Base-by-base conservation (phyloP, 2,888 invertebrate genomes). In the Rhingia rostrata region DNA sequence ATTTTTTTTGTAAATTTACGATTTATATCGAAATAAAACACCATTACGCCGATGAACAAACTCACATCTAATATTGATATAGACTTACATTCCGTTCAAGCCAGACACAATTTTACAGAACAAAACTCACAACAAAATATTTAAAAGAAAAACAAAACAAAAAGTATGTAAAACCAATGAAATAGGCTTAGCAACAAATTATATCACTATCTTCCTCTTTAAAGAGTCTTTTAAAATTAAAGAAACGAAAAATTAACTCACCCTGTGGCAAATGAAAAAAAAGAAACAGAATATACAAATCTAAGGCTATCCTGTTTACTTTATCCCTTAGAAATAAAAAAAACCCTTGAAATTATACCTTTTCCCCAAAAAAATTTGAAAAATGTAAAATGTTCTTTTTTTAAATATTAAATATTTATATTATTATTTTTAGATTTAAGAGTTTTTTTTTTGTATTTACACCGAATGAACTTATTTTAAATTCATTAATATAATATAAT, bases 1-100 rank as follows among this genome's bases (percentile, higher is more conserved):
- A 22, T 2, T n/a, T 4, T 6, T 45, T 12, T 0, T 12, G 0
- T 12, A 12, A 5, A 12, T 10, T 43, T 4, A n/a, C 12, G 43
- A 12, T 45, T 45, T 45, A 6, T 45, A n/a, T 12, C 6, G 3
- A 12, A 45, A 12, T 1, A 43, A 43, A 1, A 47, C 12, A 47
- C 6, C 14, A 22, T 9, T 49, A 41, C 39, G 49, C 47, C 49
- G 56, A 39, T 47, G 56, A 56, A 6, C 41, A 14, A n/a, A 33
- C 10, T 64, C 39, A 7, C 43, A 61, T 10, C 22, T 33, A 9
- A 63, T 32, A 39, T 35, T 32, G 12, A 56, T 33, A 35, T 49
- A 56, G 64, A 75, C 66, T 54, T 53, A 75, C 75, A 75, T 75
- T 75, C 75, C 75, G 66, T 60, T 75, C 43, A 51, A 3, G 41